These are phyloP conservation scores for Pollenia amentaria DNA, from an alignment of 2,888 invertebrate species.

Conservation along the genomic window DNA sequence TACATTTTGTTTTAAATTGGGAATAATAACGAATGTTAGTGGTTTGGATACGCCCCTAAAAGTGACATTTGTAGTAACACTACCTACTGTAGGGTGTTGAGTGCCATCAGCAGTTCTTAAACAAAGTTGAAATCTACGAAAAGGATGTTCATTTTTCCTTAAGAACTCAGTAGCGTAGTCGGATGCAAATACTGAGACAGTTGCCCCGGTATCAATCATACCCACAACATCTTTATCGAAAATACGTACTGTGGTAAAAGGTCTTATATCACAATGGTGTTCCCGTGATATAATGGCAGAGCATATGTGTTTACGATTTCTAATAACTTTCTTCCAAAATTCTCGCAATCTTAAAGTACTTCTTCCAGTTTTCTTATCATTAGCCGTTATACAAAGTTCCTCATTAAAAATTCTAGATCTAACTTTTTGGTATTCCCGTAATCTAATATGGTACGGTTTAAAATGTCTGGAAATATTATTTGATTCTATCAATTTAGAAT, in stretches of 20 bases:
- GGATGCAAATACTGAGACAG: constrained; percentile 26
- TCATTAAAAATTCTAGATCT: constrained; percentile 30
- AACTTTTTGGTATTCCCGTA: background rate
- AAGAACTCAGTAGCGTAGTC: background rate
- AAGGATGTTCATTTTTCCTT: constrained; percentile 2
- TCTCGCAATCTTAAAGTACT: background rate
- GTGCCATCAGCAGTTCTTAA: constrained; percentile 28
- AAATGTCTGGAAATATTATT: background rate
- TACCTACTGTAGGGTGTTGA: constrained; percentile 13
- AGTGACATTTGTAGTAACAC: background rate
- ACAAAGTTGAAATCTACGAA: constrained; percentile 9
- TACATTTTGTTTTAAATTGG: constrained; percentile 34
- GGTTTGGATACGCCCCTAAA: background rate
- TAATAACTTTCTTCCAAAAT: constrained; percentile 1
- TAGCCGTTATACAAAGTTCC: background rate
- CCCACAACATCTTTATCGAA: constrained; percentile 29
- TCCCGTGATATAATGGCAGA: background rate
- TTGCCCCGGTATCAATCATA: constrained; percentile 43
- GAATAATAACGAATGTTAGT: background rate
- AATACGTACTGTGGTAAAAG: constrained; percentile 13
- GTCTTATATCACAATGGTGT: background rate
- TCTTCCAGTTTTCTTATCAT: background rate
- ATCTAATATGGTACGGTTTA: constrained; percentile 7
- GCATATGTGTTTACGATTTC: background rate
- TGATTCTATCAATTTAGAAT: background rate